Evolutionary conservation across 2,797 vertebrate species (phyloP), one percentile per base, ranked within the genome.

Genomic region (Pelochelys cantorii): DNA sequence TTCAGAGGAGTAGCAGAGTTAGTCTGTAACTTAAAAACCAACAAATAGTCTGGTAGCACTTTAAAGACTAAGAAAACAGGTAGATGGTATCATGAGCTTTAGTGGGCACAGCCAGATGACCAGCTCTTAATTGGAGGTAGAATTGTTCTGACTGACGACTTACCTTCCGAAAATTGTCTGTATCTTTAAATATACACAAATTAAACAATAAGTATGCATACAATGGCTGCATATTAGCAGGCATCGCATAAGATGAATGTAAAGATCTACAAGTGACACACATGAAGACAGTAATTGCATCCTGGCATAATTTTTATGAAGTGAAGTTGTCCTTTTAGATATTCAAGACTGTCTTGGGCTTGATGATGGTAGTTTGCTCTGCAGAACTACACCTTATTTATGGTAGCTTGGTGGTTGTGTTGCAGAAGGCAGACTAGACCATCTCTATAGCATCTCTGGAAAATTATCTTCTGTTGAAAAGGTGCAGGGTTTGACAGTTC

Each of bases 381-480:
- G 20, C 79, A 57, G 1, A 4, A 42, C 17, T 54, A 29, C 3
- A 1, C 93, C 15, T 85, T 87, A 79, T 93, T 88, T 15, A 9
- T 80, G 54, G 20, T 86, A 0, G 12, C 42, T 48, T 87, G 91
- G 11, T 65, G 0, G 0, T 83, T 71, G 27, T 75, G 86, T 17
- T 83, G 56, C 74, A 31, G 54, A 81, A 87, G 91, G 79, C 80
- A 92, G 85, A 90, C 85, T 55, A 78, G 90, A n/a, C 74, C 60
- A 31, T 93, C 93, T 79, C 27, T 34, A 7, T 3, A 2, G 54
- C 77, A 53, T 87, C 87, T 93, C 1, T 55, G 74, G 88, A 90
- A 42, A 79, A 83, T 94, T 94, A 95, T 95, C 52, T 92, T 6
- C 83, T 93, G 12, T 48, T 91, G 87, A 86, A 90, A 57, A 86